phyloP scores from a whole-genome alignment of 2,888 invertebrate genomes.

The Kuschelorhynchus macadamiae region DNA sequence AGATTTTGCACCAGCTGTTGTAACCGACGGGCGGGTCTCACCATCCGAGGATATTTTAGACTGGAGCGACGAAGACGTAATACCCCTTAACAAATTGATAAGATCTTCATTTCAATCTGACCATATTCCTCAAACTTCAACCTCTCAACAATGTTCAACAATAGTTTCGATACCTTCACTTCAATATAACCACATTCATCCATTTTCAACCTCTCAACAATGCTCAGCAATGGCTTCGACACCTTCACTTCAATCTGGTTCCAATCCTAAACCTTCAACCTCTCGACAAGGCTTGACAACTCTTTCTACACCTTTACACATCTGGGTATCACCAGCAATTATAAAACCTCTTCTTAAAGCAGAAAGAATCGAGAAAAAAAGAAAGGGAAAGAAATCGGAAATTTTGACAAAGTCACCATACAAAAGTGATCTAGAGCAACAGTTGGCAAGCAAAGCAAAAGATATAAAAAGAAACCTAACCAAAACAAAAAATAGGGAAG shows the following conservation, averaged over 20 bases:
- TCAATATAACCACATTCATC: no score
- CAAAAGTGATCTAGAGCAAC: slow-evolving; percentile 5
- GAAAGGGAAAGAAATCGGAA: slow-evolving; percentile 12
- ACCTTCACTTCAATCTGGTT: neutral
- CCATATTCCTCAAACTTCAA: no score
- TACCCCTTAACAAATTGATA: neutral
- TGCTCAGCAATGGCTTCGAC: no score
- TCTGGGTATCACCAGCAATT: neutral
- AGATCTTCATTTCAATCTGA: slow-evolving; percentile 5
- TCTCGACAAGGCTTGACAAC: slow-evolving; percentile 6
- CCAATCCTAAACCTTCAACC: slow-evolving; percentile 14
- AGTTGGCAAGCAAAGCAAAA: slow-evolving; percentile 16
- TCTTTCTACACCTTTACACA: slow-evolving; percentile 1
- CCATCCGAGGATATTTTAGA: neutral
- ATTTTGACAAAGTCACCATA: slow-evolving; percentile 20
- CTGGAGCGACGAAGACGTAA: neutral
- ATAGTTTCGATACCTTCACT: neutral
- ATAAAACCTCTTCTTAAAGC: slow-evolving; percentile 23
- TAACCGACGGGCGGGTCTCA: neutral
- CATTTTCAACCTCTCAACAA: no score
- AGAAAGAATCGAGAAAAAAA: neutral
- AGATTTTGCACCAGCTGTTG: no score
- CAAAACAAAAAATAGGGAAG: no score
- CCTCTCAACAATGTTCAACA: neutral
- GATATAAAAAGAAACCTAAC: slow-evolving; percentile 7